Conservation (phyloP, 2,113 vertebrate genomes). For the Bufo bufo region DNA sequence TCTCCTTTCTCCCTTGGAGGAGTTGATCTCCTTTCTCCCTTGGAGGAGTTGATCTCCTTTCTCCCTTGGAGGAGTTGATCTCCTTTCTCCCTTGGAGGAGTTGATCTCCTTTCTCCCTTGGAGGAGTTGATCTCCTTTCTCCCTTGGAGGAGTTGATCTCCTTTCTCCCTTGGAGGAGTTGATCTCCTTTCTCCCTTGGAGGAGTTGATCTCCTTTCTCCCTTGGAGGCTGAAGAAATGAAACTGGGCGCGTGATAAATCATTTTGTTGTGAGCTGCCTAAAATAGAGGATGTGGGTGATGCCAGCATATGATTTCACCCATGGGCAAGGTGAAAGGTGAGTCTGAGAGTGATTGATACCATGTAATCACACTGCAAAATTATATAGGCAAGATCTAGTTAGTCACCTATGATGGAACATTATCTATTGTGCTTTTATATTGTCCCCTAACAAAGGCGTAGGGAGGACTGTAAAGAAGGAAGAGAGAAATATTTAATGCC, state of each 20-base stretch:
- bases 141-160: too few relatives aligned
- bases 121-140: too few relatives aligned
- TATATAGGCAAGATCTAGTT: not conserved
- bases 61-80: too few relatives aligned
- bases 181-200: too few relatives aligned
- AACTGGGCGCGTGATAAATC: not conserved
- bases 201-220: too few relatives aligned
- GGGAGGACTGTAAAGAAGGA: not conserved
- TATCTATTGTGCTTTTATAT: not conserved
- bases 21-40: too few relatives aligned
- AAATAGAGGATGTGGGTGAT: not conserved
- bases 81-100: too few relatives aligned
- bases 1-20: too few relatives aligned
- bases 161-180: too few relatives aligned
- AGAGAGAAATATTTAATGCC: not conserved
- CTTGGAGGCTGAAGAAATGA: not conserved
- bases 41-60: too few relatives aligned
- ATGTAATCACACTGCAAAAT: not conserved
- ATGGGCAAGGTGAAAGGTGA: not conserved
- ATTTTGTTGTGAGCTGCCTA: not conserved
- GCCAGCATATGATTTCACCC: not conserved
- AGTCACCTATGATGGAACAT: not conserved
- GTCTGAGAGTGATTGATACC: not conserved
- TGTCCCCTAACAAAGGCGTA: not conserved
- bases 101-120: too few relatives aligned